phyloP scores from a whole-genome alignment of 2,888 invertebrate species.

The Drepana falcataria region DNA sequence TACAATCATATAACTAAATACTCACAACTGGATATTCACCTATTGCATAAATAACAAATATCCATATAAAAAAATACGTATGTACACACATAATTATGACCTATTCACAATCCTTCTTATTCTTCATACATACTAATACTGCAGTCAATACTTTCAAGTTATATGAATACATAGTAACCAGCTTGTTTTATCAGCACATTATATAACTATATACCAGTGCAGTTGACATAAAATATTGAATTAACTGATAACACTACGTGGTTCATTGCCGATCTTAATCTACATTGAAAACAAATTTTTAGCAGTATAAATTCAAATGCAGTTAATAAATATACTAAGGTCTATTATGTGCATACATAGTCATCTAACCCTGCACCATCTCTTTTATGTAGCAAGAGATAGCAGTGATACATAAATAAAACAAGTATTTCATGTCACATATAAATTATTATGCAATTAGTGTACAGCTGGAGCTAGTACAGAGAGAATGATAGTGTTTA shows the following conservation, averaged over 20 bases:
- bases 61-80: constrained; percentile 6
- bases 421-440: not conserved
- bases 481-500: constrained; percentile 51
- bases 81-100: constrained; percentile 11
- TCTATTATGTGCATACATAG: no score
- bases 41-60: constrained; percentile 14
- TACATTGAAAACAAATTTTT: no score
- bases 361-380: no score
- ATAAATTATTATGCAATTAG: constrained; percentile 31
- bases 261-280: not conserved
- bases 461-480: constrained; percentile 58
- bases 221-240: not conserved
- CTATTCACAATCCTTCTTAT: constrained; percentile 1
- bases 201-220: not conserved
- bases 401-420: constrained; percentile 8
- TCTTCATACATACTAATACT: constrained; percentile 13
- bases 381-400: no score
- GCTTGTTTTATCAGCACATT: constrained; percentile 13
- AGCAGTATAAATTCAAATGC: no score
- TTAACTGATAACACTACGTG: not conserved
- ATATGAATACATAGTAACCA: constrained; percentile 6
- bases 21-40: constrained; percentile 2
- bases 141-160: constrained; percentile 16
- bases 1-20: not conserved
- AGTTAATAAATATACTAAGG: no score